phyloP scores from a whole-genome alignment of 2,113 vertebrate genomes.

The Pelvicachromis taeniatus region DNA sequence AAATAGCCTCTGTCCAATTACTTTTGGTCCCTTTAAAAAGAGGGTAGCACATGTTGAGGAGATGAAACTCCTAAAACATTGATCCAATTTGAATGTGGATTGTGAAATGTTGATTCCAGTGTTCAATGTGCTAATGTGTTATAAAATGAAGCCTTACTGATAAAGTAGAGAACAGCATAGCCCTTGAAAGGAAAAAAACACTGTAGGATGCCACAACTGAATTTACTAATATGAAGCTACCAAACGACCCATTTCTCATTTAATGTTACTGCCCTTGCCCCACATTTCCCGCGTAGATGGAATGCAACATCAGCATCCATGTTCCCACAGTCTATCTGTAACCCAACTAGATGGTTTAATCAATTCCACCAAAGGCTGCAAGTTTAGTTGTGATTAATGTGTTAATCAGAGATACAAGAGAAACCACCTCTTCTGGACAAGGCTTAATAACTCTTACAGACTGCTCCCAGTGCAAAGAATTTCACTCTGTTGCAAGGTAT shows the following conservation, averaged over 20 bases:
- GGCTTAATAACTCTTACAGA: constrained; percentile 13
- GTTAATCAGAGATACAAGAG: constrained; percentile 52
- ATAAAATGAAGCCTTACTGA: not conserved
- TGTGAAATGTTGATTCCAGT: not conserved
- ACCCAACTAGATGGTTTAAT: constrained; percentile 53
- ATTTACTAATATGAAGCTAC: not conserved
- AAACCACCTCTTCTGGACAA: constrained; percentile 13
- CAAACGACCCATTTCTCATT: constrained; percentile 11
- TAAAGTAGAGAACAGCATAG: not conserved
- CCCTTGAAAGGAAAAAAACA: not conserved
- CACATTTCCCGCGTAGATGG: not conserved
- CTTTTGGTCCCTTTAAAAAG: not conserved
- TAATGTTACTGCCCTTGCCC: not conserved
- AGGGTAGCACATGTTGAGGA: not conserved
- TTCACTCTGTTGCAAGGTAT: not conserved
- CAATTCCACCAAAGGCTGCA: constrained; percentile 39
- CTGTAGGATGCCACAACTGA: not conserved
- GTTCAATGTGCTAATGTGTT: not conserved
- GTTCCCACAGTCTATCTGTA: constrained; percentile 20
- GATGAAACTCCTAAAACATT: not conserved
- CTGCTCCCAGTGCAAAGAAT: not conserved
- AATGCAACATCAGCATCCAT: constrained; percentile 19
- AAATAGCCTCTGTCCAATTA: not conserved
- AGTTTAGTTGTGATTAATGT: constrained; percentile 55
- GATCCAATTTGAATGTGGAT: not conserved